Percentiles rank a stretch among this genome's conserved stretches.
Evolutionary conservation across 2,888 invertebrate genomes (phyloP).

Genomic region (Mylabris sibirica): DNA sequence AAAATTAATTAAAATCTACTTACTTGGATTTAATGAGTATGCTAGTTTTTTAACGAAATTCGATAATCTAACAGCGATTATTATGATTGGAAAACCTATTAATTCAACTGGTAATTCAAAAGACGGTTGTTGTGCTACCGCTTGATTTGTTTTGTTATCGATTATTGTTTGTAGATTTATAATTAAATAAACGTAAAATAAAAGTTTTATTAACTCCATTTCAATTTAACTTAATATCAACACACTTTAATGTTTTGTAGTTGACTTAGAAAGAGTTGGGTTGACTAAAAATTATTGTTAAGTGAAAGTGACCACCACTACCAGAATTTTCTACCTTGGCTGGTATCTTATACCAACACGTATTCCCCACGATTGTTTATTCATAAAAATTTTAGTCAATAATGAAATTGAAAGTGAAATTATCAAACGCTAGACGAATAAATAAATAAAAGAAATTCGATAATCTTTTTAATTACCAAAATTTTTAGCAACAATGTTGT

Average conservation of each 20-base stretch:
- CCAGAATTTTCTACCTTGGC: constrained; percentile 32
- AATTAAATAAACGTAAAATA: constrained; percentile 24
- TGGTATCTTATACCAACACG: constrained; percentile 24
- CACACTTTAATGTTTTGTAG: constrained; percentile 33
- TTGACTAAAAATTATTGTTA: constrained; percentile 41
- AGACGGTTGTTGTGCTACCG: constrained; percentile 59
- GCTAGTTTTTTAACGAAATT: constrained; percentile 85
- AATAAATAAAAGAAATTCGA: not conserved
- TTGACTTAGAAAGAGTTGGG: constrained; percentile 33
- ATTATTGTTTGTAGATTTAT: constrained; percentile 24
- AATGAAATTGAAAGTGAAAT: constrained; percentile 20
- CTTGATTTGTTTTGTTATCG: constrained; percentile 36
- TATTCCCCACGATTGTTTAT: constrained; percentile 20
- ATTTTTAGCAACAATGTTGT: constrained; percentile 5
- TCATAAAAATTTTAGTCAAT: constrained; percentile 9
- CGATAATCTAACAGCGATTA: constrained; percentile 77
- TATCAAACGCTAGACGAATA: constrained; percentile 8
- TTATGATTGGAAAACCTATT: constrained; percentile 84
- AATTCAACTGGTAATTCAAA: constrained; percentile 86
- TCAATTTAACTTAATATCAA: constrained; percentile 18
- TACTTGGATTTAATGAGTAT: constrained; percentile 84
- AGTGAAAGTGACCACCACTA: constrained; percentile 59
- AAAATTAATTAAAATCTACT: constrained; percentile 50
- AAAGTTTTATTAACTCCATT: constrained; percentile 24
- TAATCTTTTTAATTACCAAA: not conserved